Percentiles rank a stretch among this genome's conserved stretches.
Conservation (phyloP, 2,797 vertebrate genomes). For the Rhabdomys pumilio region DNA sequence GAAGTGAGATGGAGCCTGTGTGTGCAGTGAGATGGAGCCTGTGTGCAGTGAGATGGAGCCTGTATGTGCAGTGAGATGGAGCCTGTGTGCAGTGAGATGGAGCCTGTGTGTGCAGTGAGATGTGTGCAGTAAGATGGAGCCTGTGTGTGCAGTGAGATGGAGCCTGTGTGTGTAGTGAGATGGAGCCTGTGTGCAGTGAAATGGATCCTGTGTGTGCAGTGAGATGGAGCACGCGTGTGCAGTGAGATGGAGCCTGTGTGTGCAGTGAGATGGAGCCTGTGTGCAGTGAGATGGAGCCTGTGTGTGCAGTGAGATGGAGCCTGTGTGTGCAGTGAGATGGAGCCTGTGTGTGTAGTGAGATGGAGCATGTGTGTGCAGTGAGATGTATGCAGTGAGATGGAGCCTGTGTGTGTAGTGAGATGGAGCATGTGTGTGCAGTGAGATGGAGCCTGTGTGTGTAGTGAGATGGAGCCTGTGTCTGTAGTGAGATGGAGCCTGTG, state of each 20-base stretch:
- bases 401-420: not conserved
- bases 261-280: not conserved
- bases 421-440: too few species aligned
- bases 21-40: not conserved
- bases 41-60: too few species aligned
- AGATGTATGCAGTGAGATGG: not conserved
- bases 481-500: not conserved
- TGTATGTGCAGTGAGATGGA: not conserved
- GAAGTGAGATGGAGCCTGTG: not conserved
- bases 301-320: not conserved
- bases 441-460: too few species aligned
- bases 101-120: not conserved
- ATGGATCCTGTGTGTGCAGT: too few species aligned
- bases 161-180: not conserved
- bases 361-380: not conserved
- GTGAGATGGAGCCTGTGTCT: not conserved
- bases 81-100: not conserved
- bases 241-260: not conserved
- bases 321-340: too few species aligned
- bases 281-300: not conserved
- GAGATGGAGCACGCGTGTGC: not conserved
- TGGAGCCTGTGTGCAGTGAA: not conserved
- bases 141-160: not conserved
- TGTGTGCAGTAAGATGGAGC: not conserved
- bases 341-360: not conserved